These are phyloP conservation scores for Nemotelus pantherinus DNA, from an alignment of 2,888 invertebrate genomes.

Conservation along the genomic window DNA sequence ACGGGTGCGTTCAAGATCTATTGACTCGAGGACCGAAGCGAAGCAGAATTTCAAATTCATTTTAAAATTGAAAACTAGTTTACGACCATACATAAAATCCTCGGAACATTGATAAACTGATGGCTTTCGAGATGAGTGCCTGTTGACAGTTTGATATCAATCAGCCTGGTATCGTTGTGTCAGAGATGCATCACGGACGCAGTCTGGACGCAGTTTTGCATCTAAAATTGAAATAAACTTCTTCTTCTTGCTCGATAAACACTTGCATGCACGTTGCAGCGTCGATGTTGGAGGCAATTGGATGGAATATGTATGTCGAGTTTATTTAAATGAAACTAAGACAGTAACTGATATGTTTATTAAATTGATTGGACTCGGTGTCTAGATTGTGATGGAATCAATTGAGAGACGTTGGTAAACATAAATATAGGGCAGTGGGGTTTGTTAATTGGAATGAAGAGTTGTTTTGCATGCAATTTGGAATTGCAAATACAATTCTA, in stretches of 20 bases:
- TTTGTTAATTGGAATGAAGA: background rate
- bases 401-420: background rate
- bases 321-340: constrained; percentile 9
- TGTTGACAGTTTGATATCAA: constrained; percentile 16
- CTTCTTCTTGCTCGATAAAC: background rate
- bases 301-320: constrained; percentile 3
- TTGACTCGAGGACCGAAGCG: background rate
- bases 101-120: background rate
- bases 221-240: background rate
- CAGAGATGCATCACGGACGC: background rate
- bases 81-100: background rate
- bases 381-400: background rate
- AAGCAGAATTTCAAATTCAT: background rate
- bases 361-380: constrained; percentile 1
- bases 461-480: background rate
- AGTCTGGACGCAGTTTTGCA: background rate
- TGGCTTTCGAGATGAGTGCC: constrained; percentile 6
- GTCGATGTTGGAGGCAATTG: background rate
- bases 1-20: background rate
- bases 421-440: constrained; percentile 4
- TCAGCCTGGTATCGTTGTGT: background rate
- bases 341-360: constrained; percentile 18
- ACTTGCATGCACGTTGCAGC: no score
- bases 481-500: constrained; percentile 15
- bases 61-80: constrained; percentile 24